Conservation (phyloP, 2,113 vertebrate genomes). For the Heteronetta atricapilla region DNA sequence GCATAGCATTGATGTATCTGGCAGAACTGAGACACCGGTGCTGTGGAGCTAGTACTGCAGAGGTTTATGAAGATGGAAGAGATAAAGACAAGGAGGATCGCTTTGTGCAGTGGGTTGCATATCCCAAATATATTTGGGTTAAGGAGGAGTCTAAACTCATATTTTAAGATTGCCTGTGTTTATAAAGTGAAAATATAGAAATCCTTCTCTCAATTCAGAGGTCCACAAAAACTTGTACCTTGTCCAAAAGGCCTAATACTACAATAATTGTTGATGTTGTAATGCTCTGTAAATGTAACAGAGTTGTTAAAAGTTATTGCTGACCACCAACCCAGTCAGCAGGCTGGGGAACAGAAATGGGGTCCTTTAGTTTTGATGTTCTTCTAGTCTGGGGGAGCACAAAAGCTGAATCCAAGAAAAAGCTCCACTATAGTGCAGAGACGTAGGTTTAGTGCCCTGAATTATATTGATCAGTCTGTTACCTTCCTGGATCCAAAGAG, state of each 20-base stretch:
- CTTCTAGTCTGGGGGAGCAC: neutral
- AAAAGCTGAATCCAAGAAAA: neutral
- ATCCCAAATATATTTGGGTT: neutral
- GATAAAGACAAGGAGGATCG: neutral
- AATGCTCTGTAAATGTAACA: neutral
- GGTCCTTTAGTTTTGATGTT: neutral
- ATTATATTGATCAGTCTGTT: neutral
- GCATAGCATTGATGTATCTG: neutral
- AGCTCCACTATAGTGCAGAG: neutral
- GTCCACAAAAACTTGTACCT: neutral
- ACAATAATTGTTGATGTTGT: neutral
- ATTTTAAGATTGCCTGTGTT: neutral
- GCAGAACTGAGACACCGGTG: neutral
- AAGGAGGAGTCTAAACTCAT: neutral
- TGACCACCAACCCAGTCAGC: neutral
- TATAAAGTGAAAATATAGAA: neutral
- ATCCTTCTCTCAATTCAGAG: neutral
- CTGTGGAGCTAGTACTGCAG: neutral
- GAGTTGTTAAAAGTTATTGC: neutral
- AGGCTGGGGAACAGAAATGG: neutral
- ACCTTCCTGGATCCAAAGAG: neutral
- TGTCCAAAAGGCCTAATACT: neutral
- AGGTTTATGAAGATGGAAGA: neutral
- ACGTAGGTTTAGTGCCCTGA: fast-evolving
- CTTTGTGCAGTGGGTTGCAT: neutral